Percentiles rank a stretch among this genome's conserved stretches.
Evolutionary conservation across 2,113 vertebrate genomes (phyloP).

Genomic region (Campylomormyrus tamandua): DNA sequence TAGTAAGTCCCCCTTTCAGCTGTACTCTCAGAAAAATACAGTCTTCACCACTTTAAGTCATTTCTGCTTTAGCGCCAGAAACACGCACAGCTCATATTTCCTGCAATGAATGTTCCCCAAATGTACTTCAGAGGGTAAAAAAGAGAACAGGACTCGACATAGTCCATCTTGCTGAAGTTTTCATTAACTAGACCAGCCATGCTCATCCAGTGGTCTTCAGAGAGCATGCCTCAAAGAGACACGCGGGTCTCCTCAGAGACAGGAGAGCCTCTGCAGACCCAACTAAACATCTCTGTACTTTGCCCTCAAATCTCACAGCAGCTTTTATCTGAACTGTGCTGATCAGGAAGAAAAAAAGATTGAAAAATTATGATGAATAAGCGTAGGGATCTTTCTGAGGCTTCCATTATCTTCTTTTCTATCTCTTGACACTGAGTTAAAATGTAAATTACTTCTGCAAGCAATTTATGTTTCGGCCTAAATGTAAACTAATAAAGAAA

Average conservation of each 20-base stretch:
- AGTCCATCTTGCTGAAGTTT: neutral
- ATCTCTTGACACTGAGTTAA: neutral
- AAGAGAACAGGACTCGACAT: no score
- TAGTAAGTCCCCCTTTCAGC: neutral
- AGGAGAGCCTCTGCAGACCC: neutral
- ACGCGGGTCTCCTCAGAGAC: neutral
- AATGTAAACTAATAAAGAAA: slow-evolving; percentile 12
- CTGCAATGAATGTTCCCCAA: neutral
- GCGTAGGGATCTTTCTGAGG: neutral
- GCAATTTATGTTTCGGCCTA: neutral
- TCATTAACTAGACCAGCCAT: neutral
- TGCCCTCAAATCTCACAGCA: neutral
- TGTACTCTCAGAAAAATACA: neutral
- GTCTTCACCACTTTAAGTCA: neutral
- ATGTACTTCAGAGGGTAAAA: neutral
- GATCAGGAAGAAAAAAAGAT: neutral
- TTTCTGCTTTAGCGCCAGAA: neutral
- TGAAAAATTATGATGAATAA: neutral
- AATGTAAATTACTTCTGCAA: neutral
- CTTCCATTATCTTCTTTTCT: neutral
- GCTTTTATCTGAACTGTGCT: neutral
- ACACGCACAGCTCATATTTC: neutral
- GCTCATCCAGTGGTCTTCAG: neutral
- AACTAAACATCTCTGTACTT: neutral
- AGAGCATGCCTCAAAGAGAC: neutral